These are phyloP conservation scores for Eurytemora carolleeae DNA, from an alignment of 1,140 invertebrate species.

Conservation along the genomic window DNA sequence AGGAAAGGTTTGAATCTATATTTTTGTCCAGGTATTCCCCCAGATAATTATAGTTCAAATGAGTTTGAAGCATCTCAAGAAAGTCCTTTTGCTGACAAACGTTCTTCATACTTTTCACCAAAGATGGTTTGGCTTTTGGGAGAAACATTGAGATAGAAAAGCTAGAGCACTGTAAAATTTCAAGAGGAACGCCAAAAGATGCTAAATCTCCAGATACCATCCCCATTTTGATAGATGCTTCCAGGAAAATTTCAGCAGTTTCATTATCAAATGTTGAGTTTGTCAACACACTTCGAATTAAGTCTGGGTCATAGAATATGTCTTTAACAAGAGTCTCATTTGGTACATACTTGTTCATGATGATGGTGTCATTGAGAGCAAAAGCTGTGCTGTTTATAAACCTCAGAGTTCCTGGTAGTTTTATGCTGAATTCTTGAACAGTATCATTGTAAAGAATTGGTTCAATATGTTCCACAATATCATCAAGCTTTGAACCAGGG, in stretches of 20 bases:
- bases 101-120: too few species aligned
- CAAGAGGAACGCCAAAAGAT: too few species aligned
- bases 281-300: not conserved
- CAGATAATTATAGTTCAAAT: too few species aligned
- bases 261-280: not conserved
- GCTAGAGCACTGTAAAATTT: too few species aligned
- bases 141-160: too few species aligned
- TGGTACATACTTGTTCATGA: not conserved
- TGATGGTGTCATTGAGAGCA: not conserved
- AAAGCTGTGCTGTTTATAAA: not conserved
- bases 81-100: too few species aligned
- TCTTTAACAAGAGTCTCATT: not conserved
- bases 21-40: too few species aligned
- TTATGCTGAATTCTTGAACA: not conserved
- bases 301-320: too few species aligned
- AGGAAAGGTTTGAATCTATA: too few species aligned
- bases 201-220: not conserved
- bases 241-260: not conserved
- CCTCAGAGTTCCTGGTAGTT: not conserved
- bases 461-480: not conserved
- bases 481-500: slow-evolving; percentile 6
- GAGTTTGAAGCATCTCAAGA: too few species aligned
- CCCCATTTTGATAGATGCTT: not conserved
- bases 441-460: not conserved
- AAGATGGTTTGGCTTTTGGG: too few species aligned